Evolutionary conservation across 2,797 vertebrate species (phyloP).

Genomic region (Anguilla pacifica): DNA sequence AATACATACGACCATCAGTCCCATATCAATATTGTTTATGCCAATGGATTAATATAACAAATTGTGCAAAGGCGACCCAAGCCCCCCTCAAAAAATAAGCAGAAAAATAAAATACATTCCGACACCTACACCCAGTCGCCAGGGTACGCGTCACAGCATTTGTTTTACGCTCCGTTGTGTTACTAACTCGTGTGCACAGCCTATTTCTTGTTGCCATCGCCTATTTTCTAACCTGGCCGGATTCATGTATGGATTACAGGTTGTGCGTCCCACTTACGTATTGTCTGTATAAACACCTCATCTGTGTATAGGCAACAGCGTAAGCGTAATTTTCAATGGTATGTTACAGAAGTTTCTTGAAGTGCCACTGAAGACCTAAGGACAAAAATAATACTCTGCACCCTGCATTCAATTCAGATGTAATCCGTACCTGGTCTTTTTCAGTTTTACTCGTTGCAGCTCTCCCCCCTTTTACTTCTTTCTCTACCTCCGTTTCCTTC

Average conservation of each 20-base stretch:
- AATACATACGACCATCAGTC: neutral
- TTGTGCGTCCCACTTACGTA: neutral
- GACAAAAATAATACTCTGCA: neutral
- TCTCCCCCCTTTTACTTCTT: slow-evolving; percentile 25
- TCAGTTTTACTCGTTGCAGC: slow-evolving; percentile 45
- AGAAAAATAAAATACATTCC: neutral
- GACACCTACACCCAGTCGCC: neutral
- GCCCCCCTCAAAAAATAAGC: neutral
- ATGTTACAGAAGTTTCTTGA: neutral
- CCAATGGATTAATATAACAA: too few relatives aligned
- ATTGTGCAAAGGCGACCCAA: neutral
- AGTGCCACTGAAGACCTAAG: neutral
- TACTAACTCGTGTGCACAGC: neutral
- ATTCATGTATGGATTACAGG: neutral
- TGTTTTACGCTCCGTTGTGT: neutral
- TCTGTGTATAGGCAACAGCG: neutral
- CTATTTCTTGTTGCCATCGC: neutral
- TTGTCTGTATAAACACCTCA: neutral
- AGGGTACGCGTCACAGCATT: neutral
- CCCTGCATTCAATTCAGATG: neutral
- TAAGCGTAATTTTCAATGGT: neutral
- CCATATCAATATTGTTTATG: neutral
- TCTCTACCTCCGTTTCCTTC: slow-evolving; percentile 40
- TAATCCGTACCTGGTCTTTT: slow-evolving; percentile 58
- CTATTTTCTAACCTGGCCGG: neutral